Evolutionary conservation across 64 coral and sea anemone genomes (phyloP).

Genomic region (Porites australiensis): DNA sequence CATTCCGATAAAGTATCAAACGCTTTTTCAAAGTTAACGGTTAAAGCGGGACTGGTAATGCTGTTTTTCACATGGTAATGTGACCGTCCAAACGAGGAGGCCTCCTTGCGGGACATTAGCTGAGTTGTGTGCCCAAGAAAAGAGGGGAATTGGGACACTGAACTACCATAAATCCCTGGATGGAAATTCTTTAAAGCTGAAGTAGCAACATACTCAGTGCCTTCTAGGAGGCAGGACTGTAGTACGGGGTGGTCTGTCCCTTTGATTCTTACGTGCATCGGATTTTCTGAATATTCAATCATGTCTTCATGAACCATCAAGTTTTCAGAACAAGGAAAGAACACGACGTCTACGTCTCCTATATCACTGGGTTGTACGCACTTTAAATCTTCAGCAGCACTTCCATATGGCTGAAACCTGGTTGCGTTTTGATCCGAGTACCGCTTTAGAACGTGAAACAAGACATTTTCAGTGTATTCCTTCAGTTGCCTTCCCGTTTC

Average conservation of each 20-base stretch:
- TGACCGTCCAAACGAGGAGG: background rate
- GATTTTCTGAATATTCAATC: conserved; percentile 25
- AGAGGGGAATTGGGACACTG: background rate
- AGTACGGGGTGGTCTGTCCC: conserved; percentile 40
- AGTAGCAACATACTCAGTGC: conserved; percentile 40
- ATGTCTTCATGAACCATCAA: background rate
- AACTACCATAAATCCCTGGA: conserved; percentile 34
- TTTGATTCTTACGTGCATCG: conserved; percentile 31
- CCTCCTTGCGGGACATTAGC: background rate
- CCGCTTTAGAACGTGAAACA: background rate
- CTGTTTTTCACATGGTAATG: background rate
- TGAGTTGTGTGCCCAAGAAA: background rate
- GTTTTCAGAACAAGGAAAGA: background rate
- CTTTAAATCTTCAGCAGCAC: background rate
- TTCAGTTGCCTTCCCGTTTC: background rate
- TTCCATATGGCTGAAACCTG: background rate
- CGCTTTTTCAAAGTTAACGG: background rate
- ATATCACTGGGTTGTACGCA: background rate
- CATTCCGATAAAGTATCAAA: too few species aligned
- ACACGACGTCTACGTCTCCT: background rate
- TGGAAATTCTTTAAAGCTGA: conserved; percentile 63
- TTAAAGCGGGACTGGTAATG: background rate
- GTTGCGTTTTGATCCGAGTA: background rate
- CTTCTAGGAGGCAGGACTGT: conserved; percentile 42
- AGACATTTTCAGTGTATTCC: background rate